These are phyloP conservation scores for Acleris emargana DNA, from an alignment of 2,888 invertebrate species.

Conservation along the genomic window DNA sequence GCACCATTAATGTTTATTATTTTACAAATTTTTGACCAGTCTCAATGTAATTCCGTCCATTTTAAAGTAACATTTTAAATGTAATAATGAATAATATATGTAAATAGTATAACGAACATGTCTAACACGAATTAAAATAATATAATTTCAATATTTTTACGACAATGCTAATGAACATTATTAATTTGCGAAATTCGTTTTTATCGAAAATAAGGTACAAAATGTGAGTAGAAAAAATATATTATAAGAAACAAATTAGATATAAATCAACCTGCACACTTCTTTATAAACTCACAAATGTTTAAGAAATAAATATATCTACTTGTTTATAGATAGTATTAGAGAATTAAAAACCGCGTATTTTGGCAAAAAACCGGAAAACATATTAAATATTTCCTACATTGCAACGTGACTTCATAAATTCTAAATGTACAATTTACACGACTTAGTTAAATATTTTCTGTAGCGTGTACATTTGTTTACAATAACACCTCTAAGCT, in stretches of 20 bases:
- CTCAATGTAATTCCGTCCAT: conserved; percentile 7
- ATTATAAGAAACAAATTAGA: neutral
- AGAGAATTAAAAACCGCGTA: neutral
- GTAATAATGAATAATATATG: neutral
- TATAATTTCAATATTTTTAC: neutral
- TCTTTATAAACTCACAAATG: neutral
- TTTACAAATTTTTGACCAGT: neutral
- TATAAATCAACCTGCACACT: neutral
- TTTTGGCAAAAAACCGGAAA: too few species aligned
- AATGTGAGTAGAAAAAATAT: neutral
- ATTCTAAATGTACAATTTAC: too few species aligned
- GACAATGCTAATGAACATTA: neutral
- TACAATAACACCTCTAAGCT: too few species aligned
- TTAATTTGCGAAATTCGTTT: neutral
- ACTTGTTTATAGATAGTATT: neutral
- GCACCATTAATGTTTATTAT: neutral
- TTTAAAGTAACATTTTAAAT: neutral
- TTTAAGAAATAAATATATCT: conserved; percentile 1
- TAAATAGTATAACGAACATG: conserved; percentile 5
- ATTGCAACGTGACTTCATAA: too few species aligned
- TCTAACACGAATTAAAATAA: conserved; percentile 7
- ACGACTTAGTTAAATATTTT: too few species aligned
- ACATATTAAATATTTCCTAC: too few species aligned
- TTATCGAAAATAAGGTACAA: conserved; percentile 10
- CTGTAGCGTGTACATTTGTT: too few species aligned